These are phyloP conservation scores for Oedothorax gibbosus DNA, from an alignment of 1,140 invertebrate species.

Conservation along the genomic window DNA sequence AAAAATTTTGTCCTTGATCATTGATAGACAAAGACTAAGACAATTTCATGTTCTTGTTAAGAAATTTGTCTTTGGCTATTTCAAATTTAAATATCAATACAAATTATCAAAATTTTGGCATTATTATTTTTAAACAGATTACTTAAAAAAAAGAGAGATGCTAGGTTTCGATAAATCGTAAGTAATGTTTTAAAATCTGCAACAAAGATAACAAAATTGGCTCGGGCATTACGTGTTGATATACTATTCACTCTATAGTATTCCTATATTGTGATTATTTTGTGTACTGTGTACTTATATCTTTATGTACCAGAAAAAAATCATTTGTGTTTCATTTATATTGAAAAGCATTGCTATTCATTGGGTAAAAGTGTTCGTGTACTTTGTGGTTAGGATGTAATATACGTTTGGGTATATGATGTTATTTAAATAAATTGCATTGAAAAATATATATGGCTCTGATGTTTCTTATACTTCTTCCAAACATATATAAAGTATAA, in stretches of 20 bases:
- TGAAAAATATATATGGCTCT: not conserved
- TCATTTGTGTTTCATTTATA: constrained; percentile 15
- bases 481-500: not conserved
- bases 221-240: constrained; percentile 25
- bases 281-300: constrained; percentile 1
- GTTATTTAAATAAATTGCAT: constrained; percentile 28
- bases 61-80: no score
- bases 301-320: constrained; percentile 4
- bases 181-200: no score
- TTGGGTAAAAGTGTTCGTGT: not conserved
- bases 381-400: not conserved
- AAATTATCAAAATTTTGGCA: no score
- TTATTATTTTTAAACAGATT: no score
- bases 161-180: no score
- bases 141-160: no score
- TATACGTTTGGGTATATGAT: constrained; percentile 9
- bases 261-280: constrained; percentile 23
- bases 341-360: not conserved
- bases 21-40: no score
- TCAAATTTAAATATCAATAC: no score
- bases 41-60: no score
- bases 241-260: no score
- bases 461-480: not conserved
- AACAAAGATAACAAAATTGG: constrained; percentile 15
- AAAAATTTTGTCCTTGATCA: no score